Evolutionary conservation across 1,140 invertebrate genomes (phyloP), one percentile per base, ranked within the genome.

Genomic region (Ridgeia piscesae): DNA sequence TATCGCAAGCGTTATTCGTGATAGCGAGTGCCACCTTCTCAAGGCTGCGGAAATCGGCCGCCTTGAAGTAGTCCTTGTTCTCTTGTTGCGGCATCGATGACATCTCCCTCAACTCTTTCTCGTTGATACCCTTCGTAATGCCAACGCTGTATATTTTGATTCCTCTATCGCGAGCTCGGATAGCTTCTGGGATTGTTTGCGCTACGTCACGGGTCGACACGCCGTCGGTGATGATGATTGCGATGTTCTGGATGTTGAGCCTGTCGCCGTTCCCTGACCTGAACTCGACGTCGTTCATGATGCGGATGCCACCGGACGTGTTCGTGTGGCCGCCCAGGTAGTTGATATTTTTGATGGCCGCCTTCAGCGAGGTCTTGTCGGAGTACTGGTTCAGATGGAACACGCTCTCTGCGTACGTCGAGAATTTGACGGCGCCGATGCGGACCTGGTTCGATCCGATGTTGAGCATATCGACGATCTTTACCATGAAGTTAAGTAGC

Each of bases 201-300:
- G 89, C 11, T 31, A 88, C 4, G 88, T 93, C 88, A 9, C 92
- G 88, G 17, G 50, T 92, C n/a, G 92, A 93, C 34, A 91, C 88
- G 33, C 92, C 92, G 34, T 92, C 92, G 27, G 89, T 89, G 50
- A 93, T 48, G 34, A 93, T 34, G 6, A 93, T 88, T 9, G 89
- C 88, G n/a, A 93, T 91, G 91, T 93, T 92, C 14, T 89, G 34
- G 1, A 93, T 90, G n/a, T 34, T 88, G 17, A 17, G 31, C 31
- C 92, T 77, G 58, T 93, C 91, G 9, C 92, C 92, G n/a, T 33
- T 42, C 27, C 9, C 2, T 8, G 6, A 0, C 33, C 8, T 92
- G 89, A 93, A 93, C 88, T 91, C 89, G 14, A 31, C 88, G 17
- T 92, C 89, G 33, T 91, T n/a, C 91, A 93, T 91, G 50, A 92